A percentile compares a stretch with the other conserved stretches of the same genome.
Conservation (phyloP, 2,113 vertebrate genomes). For the Aix galericulata region DNA sequence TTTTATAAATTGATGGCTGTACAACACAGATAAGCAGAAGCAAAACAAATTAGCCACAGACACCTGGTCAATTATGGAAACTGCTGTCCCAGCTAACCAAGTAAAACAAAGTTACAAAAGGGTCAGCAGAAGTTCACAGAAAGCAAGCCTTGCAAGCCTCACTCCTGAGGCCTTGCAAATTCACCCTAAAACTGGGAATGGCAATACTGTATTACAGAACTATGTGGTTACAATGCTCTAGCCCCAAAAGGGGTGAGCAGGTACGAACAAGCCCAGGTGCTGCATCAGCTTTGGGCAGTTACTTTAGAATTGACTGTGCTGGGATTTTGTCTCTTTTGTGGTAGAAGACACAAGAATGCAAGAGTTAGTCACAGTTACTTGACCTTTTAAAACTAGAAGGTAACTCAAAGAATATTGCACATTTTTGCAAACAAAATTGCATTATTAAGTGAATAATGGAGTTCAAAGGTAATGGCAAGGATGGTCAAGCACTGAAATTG, state of each 20-base stretch:
- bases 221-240: neutral
- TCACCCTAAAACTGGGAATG: neutral
- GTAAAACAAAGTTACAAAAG: neutral
- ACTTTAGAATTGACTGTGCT: neutral
- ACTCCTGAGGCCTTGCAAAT: neutral
- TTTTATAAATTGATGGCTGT: neutral
- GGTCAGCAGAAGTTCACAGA: neutral
- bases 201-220: neutral
- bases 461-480: neutral
- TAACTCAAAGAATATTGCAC: neutral
- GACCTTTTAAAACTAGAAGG: neutral
- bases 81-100: neutral
- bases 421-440: neutral
- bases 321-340: neutral
- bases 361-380: neutral
- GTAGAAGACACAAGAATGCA: neutral
- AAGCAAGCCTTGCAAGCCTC: neutral
- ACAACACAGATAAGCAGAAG: neutral
- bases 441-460: neutral
- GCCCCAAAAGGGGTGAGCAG: neutral
- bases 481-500: neutral
- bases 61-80: neutral
- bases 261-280: neutral
- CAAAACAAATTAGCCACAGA: neutral
- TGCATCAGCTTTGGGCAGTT: neutral